phyloP scores from a whole-genome alignment of 2,888 invertebrate species.

The Diarsia mendica region DNA sequence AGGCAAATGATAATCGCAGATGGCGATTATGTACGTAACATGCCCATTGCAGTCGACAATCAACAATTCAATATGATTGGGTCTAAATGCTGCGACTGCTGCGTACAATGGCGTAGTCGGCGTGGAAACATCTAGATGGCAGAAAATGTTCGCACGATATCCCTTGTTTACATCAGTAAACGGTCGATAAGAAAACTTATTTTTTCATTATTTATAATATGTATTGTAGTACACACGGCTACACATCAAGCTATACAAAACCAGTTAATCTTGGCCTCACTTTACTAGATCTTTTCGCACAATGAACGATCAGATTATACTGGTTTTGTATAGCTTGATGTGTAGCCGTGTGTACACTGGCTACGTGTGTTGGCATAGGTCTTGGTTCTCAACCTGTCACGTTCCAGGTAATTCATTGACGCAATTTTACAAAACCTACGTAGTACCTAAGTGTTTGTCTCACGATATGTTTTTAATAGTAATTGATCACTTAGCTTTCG shows the following conservation, averaged over 20 bases:
- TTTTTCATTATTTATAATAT: constrained; percentile 22
- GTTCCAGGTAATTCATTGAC: constrained; percentile 45
- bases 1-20: constrained; percentile 60
- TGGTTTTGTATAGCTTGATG: too few species aligned
- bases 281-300: too few species aligned
- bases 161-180: constrained; percentile 53
- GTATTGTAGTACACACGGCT: not conserved
- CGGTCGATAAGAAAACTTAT: constrained; percentile 43
- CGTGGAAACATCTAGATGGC: constrained; percentile 55
- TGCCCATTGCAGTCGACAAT: constrained; percentile 43
- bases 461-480: constrained; percentile 37
- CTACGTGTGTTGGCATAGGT: constrained; percentile 66
- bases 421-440: constrained; percentile 22
- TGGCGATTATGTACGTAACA: constrained; percentile 58
- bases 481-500: constrained; percentile 56
- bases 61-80: constrained; percentile 62
- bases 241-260: too few species aligned
- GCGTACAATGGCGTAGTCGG: constrained; percentile 55
- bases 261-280: too few species aligned
- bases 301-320: too few species aligned
- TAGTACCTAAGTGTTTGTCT: constrained; percentile 15
- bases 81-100: constrained; percentile 53
- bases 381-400: constrained; percentile 29
- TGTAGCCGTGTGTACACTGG: too few species aligned
- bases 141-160: constrained; percentile 61